Evolutionary conservation across 2,797 vertebrate species (phyloP).

Genomic region (Fistularia tabacaria): DNA sequence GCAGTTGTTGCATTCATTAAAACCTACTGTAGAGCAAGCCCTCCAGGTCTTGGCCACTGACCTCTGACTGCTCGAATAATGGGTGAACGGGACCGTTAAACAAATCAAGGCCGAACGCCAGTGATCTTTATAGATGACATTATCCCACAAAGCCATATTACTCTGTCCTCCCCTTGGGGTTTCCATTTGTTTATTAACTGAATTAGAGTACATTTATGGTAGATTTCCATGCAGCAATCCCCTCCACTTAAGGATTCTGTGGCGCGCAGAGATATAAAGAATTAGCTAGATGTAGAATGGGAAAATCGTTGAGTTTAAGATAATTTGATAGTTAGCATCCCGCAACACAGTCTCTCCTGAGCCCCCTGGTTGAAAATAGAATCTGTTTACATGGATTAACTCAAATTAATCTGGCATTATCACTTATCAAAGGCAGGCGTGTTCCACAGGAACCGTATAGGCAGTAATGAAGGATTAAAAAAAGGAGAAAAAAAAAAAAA

Average conservation of each 20-base stretch:
- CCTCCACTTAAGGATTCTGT: conserved; percentile 29
- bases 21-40: conserved; percentile 24
- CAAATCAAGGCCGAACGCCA: conserved; percentile 57
- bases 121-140: conserved; percentile 57
- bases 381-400: conserved; percentile 39
- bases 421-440: background rate
- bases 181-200: conserved; percentile 67
- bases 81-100: conserved; percentile 30
- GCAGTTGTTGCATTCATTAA: conserved; percentile 47
- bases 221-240: conserved; percentile 37
- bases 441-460: background rate
- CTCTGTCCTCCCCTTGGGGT: conserved; percentile 40
- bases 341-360: conserved; percentile 27
- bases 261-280: conserved; percentile 32
- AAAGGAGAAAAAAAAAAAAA: too few species aligned
- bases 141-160: conserved; percentile 38
- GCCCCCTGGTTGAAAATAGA: conserved; percentile 29
- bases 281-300: conserved; percentile 14
- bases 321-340: conserved; percentile 35
- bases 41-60: conserved; percentile 33
- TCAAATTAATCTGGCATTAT: background rate
- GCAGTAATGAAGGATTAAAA: conserved; percentile 1
- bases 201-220: conserved; percentile 62
- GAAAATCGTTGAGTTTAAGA: conserved; percentile 36
- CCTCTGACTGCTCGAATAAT: conserved; percentile 45